Conservation (phyloP, 2,888 invertebrate species). For the Sinodicranocentrus sp. region DNA sequence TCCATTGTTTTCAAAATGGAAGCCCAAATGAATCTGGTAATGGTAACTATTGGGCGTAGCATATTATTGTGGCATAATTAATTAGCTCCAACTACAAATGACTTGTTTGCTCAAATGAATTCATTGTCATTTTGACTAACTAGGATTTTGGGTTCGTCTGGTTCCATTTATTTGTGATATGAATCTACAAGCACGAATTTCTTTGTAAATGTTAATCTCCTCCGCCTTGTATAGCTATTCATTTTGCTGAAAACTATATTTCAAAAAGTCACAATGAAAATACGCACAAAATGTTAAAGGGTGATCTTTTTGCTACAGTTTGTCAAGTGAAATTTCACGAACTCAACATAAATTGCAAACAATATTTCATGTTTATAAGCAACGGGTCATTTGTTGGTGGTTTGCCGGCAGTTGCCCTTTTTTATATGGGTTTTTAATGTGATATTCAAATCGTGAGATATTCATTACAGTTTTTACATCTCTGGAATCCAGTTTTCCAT, state of each 20-base stretch:
- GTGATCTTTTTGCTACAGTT: too few relatives aligned
- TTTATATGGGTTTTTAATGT: too few relatives aligned
- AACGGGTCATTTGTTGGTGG: constrained; percentile 14
- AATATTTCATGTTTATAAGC: background rate
- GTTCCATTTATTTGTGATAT: constrained; percentile 11
- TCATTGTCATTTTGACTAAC: constrained; percentile 36
- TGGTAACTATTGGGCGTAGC: constrained; percentile 44
- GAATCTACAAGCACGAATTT: constrained; percentile 34
- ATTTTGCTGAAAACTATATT: too few relatives aligned
- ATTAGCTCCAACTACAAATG: constrained; percentile 32
- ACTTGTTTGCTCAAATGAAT: constrained; percentile 38
- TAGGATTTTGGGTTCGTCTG: constrained; percentile 10
- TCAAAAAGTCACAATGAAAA: too few relatives aligned
- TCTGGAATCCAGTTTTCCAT: constrained; percentile 39
- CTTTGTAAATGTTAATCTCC: too few relatives aligned
- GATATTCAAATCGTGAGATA: constrained; percentile 52
- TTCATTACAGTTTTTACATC: constrained; percentile 46
- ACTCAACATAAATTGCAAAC: background rate
- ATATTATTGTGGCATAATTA: constrained; percentile 38
- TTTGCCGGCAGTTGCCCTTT: constrained; percentile 14
- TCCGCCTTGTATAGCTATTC: too few relatives aligned
- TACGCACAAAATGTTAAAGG: too few relatives aligned
- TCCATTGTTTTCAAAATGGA: constrained; percentile 14
- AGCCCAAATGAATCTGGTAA: constrained; percentile 15
- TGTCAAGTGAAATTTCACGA: background rate